Evolutionary conservation across 2,113 vertebrate genomes (phyloP).

Genomic region (Ia io): DNA sequence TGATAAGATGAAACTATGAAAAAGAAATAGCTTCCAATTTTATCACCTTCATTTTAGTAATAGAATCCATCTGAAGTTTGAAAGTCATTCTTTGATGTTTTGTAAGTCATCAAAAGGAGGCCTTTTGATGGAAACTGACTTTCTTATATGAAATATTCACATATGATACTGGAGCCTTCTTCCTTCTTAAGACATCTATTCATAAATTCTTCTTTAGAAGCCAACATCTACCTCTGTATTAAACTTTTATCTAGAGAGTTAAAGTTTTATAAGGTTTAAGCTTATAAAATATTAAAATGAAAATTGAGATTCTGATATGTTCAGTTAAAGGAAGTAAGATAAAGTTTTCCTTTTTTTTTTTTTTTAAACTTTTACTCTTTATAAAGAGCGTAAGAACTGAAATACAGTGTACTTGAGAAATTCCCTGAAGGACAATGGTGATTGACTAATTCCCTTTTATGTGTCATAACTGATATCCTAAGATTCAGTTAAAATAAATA

Average conservation of each 20-base stretch:
- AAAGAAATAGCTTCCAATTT: background rate
- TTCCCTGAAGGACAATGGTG: background rate
- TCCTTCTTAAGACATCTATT: conserved; percentile 58
- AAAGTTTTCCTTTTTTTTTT: conserved; percentile 3
- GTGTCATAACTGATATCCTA: background rate
- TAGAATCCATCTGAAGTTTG: conserved; percentile 60
- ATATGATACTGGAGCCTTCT: conserved; percentile 63
- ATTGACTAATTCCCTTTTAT: background rate
- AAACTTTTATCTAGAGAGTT: conserved; percentile 81
- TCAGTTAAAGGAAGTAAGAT: conserved; percentile 55
- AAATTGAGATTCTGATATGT: conserved; percentile 57
- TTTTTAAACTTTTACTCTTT: background rate
- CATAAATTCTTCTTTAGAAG: conserved; percentile 75
- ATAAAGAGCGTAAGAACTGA: background rate
- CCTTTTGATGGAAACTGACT: conserved; percentile 49
- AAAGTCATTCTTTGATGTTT: conserved; percentile 41
- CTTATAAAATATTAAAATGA: conserved; percentile 83
- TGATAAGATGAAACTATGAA: background rate
- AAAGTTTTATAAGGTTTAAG: conserved; percentile 83
- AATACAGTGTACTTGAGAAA: background rate
- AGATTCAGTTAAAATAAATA: conserved; percentile 15
- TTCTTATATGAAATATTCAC: conserved; percentile 76
- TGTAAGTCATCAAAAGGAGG: conserved; percentile 44
- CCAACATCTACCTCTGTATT: conserved; percentile 69
- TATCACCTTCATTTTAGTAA: conserved; percentile 19